These are phyloP conservation scores for Lysiphlebus fabarum DNA, from an alignment of 1,140 invertebrate species.

Conservation along the genomic window DNA sequence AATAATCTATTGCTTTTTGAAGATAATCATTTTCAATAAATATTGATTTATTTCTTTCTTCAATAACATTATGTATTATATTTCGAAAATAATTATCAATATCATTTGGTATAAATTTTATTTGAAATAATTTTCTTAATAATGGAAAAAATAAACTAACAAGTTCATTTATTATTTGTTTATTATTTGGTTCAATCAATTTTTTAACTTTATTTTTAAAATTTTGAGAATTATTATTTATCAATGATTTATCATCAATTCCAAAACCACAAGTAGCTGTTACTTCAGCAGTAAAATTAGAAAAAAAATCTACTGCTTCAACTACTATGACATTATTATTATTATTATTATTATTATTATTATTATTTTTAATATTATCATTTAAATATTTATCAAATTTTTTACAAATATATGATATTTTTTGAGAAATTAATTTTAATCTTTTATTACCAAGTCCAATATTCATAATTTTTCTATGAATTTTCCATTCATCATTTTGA, in stretches of 20 bases:
- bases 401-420: constrained; percentile 10
- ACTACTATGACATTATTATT: constrained; percentile 15
- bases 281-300: constrained; percentile 53
- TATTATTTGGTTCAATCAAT: constrained; percentile 21
- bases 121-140: constrained; percentile 1
- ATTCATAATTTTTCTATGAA: constrained; percentile 14
- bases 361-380: neutral
- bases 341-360: no score
- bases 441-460: constrained; percentile 25
- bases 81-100: constrained; percentile 24
- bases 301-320: constrained; percentile 39
- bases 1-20: constrained; percentile 27
- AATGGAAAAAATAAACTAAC: constrained; percentile 12
- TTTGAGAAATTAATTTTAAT: constrained; percentile 22
- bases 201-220: constrained; percentile 33
- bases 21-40: constrained; percentile 29
- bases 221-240: constrained; percentile 4
- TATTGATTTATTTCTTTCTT: constrained; percentile 2
- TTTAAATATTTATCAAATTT: constrained; percentile 27
- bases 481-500: constrained; percentile 28
- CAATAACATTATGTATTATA: constrained; percentile 18
- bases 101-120: constrained; percentile 15
- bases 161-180: constrained; percentile 5
- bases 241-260: constrained; percentile 38
- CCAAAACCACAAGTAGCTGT: constrained; percentile 54